Evolutionary conservation across 2,797 vertebrate species (phyloP), one percentile per base, ranked within the genome.

Genomic region (Pseudopleuronectes americanus): DNA sequence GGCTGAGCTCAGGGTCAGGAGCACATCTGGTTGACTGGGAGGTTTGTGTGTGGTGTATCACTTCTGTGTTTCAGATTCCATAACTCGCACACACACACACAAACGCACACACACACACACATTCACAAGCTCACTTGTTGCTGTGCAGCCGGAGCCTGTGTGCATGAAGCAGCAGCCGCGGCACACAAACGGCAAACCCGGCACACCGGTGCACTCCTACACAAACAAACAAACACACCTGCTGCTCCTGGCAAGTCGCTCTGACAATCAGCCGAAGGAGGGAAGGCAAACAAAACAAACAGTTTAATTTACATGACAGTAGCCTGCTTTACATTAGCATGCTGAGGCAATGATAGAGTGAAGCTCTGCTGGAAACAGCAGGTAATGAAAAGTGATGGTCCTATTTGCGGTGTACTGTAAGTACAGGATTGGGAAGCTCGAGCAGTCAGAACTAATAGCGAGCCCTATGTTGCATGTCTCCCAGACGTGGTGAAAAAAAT

Each of bases 301-400:
- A 87, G 85, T 91, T 92, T 91, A 84, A 92, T 93, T 92, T 92
- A 92, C 92, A 92, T 91, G 91, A 89, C 90, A 91, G 90, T 86
- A 81, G 82, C 84, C 81, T 79, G 84, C 87, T 85, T 90, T 90
- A 88, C 90, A 92, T 92, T 90, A 90, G 86, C 88, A 89, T 83
- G 85, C 84, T 49, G 74, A 61, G 88, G 86, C 89, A 86, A 84
- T 90, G 89, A 90, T 90, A 75, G 89, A 92, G 89, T 84, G 89
- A 87, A 89, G 83, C 90, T 86, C 76, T 43, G 84, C 84, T 64
- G 86, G 84, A 89, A 92, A 78, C 87, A 82, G 89, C 83, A 82
- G 82, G 85, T 92, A 90, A 90, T 92, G 83, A 88, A 89, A 90
- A 90, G 91, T 87, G 89, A 91, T 88, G 77, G 78, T 88, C 87